These are phyloP conservation scores for Latrodectus geometricus DNA, from an alignment of 1,140 invertebrate species.

Conservation along the genomic window DNA sequence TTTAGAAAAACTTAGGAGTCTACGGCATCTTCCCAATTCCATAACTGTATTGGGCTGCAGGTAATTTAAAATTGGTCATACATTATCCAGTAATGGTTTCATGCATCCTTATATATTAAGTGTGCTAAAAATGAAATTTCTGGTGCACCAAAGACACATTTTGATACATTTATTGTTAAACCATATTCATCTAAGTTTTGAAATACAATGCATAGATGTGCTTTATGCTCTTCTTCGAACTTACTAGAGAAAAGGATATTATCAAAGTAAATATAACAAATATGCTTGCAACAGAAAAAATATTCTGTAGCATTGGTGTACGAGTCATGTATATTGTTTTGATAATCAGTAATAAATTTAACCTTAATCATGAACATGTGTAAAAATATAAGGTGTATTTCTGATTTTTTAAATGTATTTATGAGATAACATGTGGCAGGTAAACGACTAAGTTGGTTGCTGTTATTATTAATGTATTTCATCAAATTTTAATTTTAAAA, in stretches of 20 bases:
- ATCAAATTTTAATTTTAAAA: too few species aligned
- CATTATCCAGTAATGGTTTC: slow-evolving; percentile 15
- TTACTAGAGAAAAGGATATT: slow-evolving; percentile 11
- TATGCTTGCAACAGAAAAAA: too few species aligned
- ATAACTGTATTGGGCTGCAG: neutral
- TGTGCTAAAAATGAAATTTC: slow-evolving; percentile 24
- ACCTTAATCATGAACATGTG: too few species aligned
- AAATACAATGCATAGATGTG: neutral
- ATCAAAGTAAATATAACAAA: slow-evolving; percentile 10
- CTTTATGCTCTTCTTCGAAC: neutral
- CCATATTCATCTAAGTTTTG: slow-evolving; percentile 3
- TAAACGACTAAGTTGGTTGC: too few species aligned
- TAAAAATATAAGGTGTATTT: too few species aligned
- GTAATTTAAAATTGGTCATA: slow-evolving; percentile 14
- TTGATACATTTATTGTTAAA: slow-evolving; percentile 22
- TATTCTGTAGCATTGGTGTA: too few species aligned
- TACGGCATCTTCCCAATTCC: neutral
- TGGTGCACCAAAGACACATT: slow-evolving; percentile 21
- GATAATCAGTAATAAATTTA: too few species aligned
- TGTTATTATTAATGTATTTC: too few species aligned
- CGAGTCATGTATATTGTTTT: too few species aligned
- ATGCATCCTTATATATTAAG: slow-evolving; percentile 1
- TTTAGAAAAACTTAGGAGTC: slow-evolving; percentile 14
- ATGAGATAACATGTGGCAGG: too few species aligned
- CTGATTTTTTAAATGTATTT: too few species aligned